phyloP scores from a whole-genome alignment of 2,888 invertebrate genomes.

The Herminia tarsipennalis region DNA sequence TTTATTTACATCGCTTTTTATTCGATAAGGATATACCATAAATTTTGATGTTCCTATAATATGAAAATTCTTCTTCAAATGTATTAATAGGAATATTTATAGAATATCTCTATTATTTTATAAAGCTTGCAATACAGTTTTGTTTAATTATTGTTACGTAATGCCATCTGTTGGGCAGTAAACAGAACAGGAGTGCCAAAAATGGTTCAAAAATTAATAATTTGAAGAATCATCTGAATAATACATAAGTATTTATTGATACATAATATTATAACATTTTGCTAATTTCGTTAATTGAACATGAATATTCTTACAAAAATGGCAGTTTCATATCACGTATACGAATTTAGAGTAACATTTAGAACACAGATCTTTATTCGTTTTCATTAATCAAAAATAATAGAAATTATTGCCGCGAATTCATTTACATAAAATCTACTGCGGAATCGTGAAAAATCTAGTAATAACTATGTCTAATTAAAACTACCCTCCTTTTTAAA shows the following conservation, averaged over 20 bases:
- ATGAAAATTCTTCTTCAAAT: constrained; percentile 41
- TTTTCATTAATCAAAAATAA: constrained; percentile 48
- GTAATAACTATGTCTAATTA: constrained; percentile 5
- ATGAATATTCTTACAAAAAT: constrained; percentile 69
- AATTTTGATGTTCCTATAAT: constrained; percentile 40
- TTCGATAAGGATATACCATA: constrained; percentile 48
- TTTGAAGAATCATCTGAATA: constrained; percentile 28
- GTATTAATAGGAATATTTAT: constrained; percentile 42
- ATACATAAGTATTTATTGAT: constrained; percentile 12
- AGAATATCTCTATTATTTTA: constrained; percentile 33
- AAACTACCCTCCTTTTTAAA: constrained; percentile 11
- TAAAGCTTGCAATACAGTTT: constrained; percentile 32
- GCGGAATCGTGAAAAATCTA: constrained; percentile 29
- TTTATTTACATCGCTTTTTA: constrained; percentile 69
- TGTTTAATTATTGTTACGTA: constrained; percentile 20
- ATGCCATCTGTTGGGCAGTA: constrained; percentile 19
- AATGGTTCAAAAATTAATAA: constrained; percentile 23
- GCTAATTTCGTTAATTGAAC: constrained; percentile 56
- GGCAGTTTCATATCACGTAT: constrained; percentile 82
- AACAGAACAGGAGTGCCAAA: constrained; percentile 28
- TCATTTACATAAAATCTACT: constrained; percentile 26
- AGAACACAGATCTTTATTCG: constrained; percentile 58
- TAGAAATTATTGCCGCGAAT: constrained; percentile 72
- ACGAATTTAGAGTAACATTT: constrained; percentile 65
- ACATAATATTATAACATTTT: constrained; percentile 32